These are phyloP conservation scores for Molossus molossus DNA, from an alignment of 2,797 vertebrate species.

Conservation along the genomic window DNA sequence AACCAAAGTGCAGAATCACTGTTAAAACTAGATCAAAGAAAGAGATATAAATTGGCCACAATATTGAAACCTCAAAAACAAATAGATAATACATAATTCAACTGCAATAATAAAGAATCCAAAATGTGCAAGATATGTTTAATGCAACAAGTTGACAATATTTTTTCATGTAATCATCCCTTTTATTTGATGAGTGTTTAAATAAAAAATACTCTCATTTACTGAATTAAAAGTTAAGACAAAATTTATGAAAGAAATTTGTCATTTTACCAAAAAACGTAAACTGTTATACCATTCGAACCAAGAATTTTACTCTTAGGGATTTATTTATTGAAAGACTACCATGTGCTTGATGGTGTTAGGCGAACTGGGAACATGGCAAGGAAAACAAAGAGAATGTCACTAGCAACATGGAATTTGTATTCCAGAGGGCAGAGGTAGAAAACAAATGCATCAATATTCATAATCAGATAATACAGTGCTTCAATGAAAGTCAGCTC, in stretches of 20 bases:
- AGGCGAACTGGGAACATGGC: background rate
- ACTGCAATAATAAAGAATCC: background rate
- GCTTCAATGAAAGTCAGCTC: slow-evolving; percentile 25
- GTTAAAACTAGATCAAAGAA: background rate
- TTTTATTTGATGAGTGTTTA: background rate
- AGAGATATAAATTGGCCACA: slow-evolving; percentile 1
- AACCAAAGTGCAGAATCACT: background rate
- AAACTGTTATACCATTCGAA: background rate
- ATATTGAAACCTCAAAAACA: background rate
- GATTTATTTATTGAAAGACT: slow-evolving; percentile 5
- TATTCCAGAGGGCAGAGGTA: background rate
- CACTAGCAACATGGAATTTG: background rate
- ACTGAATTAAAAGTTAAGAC: slow-evolving; percentile 2
- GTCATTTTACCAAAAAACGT: background rate
- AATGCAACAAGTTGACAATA: background rate
- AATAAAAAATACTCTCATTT: background rate
- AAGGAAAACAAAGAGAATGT: slow-evolving; percentile 17
- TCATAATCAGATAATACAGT: background rate
- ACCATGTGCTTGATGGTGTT: background rate
- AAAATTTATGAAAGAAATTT: background rate
- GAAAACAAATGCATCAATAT: background rate
- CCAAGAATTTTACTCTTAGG: background rate
- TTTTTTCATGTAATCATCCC: background rate
- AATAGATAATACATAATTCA: slow-evolving; percentile 7
- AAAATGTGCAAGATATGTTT: background rate